Conservation (phyloP, 1,140 invertebrate species). For the Periplaneta americana region DNA sequence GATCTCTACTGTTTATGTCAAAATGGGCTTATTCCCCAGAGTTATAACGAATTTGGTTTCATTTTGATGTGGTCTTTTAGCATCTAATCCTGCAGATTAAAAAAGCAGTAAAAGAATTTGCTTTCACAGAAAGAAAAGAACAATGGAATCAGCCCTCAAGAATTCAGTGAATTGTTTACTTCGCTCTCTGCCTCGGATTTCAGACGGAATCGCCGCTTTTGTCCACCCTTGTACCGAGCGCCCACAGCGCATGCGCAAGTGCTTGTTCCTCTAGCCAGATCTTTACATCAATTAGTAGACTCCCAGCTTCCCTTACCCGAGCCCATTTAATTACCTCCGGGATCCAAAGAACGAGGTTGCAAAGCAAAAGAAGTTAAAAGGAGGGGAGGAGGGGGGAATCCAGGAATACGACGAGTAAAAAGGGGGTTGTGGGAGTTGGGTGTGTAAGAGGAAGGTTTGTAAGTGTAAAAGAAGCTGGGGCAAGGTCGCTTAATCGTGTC, state of each 20-base stretch:
- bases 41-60: too few relatives aligned
- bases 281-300: conserved; percentile 15
- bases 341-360: background rate
- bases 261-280: conserved; percentile 8
- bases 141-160: too few relatives aligned
- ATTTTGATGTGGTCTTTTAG: too few relatives aligned
- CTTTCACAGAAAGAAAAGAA: too few relatives aligned
- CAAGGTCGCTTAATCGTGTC: conserved; percentile 15
- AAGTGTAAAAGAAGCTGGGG: conserved; percentile 5
- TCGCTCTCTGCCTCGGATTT: too few relatives aligned
- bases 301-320: background rate
- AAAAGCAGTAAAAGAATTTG: too few relatives aligned
- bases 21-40: too few relatives aligned
- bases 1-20: too few relatives aligned
- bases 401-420: background rate
- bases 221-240: background rate
- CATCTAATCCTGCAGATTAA: too few relatives aligned
- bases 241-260: background rate
- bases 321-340: conserved; percentile 16
- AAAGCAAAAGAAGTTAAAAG: background rate
- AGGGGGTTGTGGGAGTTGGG: background rate
- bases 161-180: too few relatives aligned
- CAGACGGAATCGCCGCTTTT: too few relatives aligned
- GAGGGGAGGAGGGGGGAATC: background rate
- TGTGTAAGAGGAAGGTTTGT: background rate